Evolutionary conservation across 2,888 invertebrate species (phyloP), one percentile per base, ranked within the genome.

Genomic region (Penaeus monodon): DNA sequence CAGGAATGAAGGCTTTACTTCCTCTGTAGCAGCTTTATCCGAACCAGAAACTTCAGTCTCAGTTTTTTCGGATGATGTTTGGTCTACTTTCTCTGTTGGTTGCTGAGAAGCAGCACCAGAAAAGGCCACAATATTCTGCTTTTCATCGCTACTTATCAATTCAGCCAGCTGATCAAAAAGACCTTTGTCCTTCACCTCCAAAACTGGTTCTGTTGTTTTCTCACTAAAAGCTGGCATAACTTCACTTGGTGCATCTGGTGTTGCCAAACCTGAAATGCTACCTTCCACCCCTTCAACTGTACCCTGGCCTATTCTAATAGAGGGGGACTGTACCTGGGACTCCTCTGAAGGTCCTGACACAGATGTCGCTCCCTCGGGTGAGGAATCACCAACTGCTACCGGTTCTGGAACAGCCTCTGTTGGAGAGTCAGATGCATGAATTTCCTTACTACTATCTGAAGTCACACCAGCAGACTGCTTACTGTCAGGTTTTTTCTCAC

Each of bases 121-220:
- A 65, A 20, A 79, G 22, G 27, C 17, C 22, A 29, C 24, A 33
- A 29, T 70, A 44, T 17, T 29, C 14, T 49, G 38, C 20, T 74
- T 76, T 14, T 85, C 85, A 73, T 81, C 66, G 24, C 27, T 33
- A 24, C 76, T 65, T 63, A 85, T 49, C 17, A 85, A 22, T 22
- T 81, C 76, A 49, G 81, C 80, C 38, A 85, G 27, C 12, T 65
- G 74, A 74, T 81, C 81, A 65, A 80, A 80, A 7, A 80, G 77
- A 76, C 74, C n/a, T 49, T 81, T 81, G 57, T 85, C 80, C 64
- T 85, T 85, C 27, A 80, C 79, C 63, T 85, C 73, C 12, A 85
- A 44, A 49, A 49, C 22, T 70, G 68, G 57, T 27, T 57, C 57
- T 49, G 68, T 64, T 27, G 82, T 33, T 14, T 6, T 57, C 64